Evolutionary conservation across 2,113 vertebrate genomes (phyloP).

Genomic region (Chunga burmeisteri): DNA sequence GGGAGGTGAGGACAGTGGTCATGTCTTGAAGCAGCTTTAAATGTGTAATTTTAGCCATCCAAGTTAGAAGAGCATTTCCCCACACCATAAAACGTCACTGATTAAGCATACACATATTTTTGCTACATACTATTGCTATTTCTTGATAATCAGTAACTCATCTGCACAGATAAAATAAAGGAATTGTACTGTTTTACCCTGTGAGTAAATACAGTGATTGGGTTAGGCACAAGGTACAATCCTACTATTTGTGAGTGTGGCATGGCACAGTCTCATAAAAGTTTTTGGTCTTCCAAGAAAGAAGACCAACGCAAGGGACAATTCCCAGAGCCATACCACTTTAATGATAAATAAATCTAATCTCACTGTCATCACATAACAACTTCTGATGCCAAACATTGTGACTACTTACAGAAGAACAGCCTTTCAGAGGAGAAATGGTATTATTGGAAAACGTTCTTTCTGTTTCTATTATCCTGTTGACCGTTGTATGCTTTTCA

Average conservation of each 20-base stretch:
- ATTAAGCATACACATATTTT: not conserved
- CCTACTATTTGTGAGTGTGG: not conserved
- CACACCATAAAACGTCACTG: not conserved
- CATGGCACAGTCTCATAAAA: not conserved
- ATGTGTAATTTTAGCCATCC: not conserved
- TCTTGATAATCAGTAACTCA: not conserved
- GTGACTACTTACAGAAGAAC: not conserved
- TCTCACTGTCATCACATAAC: not conserved
- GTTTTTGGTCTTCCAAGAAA: not conserved
- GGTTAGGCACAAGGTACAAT: not conserved
- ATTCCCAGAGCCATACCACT: not conserved
- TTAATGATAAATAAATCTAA: not conserved
- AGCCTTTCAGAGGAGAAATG: not conserved
- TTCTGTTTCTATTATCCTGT: not conserved
- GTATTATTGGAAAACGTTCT: not conserved
- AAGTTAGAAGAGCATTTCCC: not conserved
- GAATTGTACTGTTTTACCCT: not conserved
- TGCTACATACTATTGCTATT: not conserved
- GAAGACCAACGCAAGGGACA: not conserved
- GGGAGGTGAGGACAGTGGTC: not conserved
- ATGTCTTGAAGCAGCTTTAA: not conserved
- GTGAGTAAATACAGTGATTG: not conserved
- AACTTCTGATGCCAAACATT: not conserved
- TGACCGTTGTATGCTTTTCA: not conserved
- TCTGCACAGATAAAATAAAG: not conserved